These are phyloP conservation scores for Stomatorhinus walkeri DNA, from an alignment of 2,797 vertebrate genomes.

Conservation along the genomic window DNA sequence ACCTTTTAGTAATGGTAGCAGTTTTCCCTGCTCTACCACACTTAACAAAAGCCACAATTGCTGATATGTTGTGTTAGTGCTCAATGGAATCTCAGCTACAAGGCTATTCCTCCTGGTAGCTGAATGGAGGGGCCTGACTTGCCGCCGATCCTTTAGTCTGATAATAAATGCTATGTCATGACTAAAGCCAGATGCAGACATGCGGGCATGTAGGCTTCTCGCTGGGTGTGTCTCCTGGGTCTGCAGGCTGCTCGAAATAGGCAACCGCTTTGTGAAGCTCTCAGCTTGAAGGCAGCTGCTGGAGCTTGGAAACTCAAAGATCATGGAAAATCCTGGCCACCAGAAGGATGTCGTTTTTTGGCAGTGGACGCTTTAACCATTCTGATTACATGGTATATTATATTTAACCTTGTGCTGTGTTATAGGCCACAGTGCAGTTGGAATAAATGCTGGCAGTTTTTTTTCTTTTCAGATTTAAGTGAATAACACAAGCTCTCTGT, in stretches of 20 bases:
- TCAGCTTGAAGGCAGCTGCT: neutral
- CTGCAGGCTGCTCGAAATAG: slow-evolving; percentile 2
- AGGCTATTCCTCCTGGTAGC: neutral
- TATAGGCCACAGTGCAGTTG: neutral
- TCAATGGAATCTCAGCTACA: neutral
- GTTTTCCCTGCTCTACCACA: neutral
- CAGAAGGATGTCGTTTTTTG: neutral
- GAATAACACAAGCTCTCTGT: neutral
- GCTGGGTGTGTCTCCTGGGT: slow-evolving; percentile 1
- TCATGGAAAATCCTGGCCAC: slow-evolving; percentile 3
- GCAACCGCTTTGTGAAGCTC: neutral
- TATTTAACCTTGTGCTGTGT: neutral
- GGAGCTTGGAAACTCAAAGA: neutral
- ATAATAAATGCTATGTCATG: neutral
- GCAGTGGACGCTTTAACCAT: neutral
- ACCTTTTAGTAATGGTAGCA: neutral
- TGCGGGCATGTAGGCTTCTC: neutral
- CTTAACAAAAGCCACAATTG: neutral
- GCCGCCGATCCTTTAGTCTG: neutral
- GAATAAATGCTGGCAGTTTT: neutral
- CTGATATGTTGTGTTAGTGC: neutral
- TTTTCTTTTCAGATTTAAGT: neutral
- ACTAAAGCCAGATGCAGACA: slow-evolving; percentile 7
- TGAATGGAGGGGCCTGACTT: neutral
- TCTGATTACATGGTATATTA: neutral